These are phyloP conservation scores for Fratercula arctica DNA, from an alignment of 2,797 vertebrate genomes.

Conservation along the genomic window DNA sequence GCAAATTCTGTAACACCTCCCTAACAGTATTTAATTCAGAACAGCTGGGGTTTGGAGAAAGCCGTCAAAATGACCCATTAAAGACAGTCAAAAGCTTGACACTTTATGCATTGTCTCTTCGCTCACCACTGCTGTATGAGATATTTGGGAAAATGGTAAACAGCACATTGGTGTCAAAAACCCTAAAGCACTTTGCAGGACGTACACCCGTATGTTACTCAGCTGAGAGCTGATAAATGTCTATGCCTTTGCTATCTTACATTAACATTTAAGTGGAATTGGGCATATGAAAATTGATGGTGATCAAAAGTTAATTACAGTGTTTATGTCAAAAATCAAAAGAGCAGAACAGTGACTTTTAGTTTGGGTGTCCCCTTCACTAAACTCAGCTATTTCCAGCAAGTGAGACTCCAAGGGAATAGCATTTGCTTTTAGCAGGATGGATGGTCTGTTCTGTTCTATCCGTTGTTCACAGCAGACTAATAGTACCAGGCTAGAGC, in stretches of 20 bases:
- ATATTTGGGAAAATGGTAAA: not conserved
- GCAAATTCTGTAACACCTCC: slow-evolving; percentile 34
- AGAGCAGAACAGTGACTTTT: not conserved
- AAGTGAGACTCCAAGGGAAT: not conserved
- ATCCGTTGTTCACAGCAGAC: not conserved
- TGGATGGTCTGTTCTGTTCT: not conserved
- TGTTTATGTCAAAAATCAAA: slow-evolving; percentile 25
- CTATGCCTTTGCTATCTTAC: not conserved
- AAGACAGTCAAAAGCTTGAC: not conserved
- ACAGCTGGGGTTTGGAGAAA: slow-evolving; percentile 29
- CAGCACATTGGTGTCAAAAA: not conserved
- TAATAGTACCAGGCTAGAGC: not conserved
- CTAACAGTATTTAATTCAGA: slow-evolving; percentile 10
- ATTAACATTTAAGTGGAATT: not conserved
- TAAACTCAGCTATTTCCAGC: not conserved
- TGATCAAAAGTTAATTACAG: slow-evolving; percentile 30
- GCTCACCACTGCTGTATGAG: not conserved
- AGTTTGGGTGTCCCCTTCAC: not conserved
- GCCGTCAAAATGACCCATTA: not conserved
- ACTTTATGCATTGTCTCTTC: not conserved
- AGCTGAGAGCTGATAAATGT: not conserved
- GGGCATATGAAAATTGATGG: not conserved
- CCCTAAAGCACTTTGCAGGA: not conserved
- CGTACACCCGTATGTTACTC: not conserved
- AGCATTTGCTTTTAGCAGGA: not conserved